Percentiles rank a stretch among this genome's conserved stretches.
Conservation (phyloP, 2,888 invertebrate species). For the Tenthredo mesomela region DNA sequence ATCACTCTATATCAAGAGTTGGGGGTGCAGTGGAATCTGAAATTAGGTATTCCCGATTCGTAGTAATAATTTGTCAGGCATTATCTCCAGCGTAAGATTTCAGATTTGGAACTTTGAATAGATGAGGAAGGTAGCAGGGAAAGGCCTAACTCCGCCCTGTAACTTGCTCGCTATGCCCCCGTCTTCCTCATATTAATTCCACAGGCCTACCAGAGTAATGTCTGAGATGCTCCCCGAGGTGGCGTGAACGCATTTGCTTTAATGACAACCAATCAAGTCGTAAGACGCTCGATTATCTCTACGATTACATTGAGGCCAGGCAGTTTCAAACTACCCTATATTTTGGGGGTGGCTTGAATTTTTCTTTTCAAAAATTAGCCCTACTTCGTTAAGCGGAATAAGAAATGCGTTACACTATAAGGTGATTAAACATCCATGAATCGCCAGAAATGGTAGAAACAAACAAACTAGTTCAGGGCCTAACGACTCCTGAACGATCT, state of each 20-base stretch:
- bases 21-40: slow-evolving; percentile 23
- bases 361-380: not conserved
- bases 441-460: slow-evolving; percentile 59
- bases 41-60: slow-evolving; percentile 72
- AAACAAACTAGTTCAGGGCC: slow-evolving; percentile 65
- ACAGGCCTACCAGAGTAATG: slow-evolving; percentile 70
- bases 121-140: slow-evolving; percentile 61
- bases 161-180: not conserved
- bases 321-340: slow-evolving; percentile 32
- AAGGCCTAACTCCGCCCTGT: slow-evolving; percentile 48
- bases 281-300: slow-evolving; percentile 75
- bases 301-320: slow-evolving; percentile 67
- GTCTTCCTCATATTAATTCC: slow-evolving; percentile 73
- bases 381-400: not conserved
- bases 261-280: slow-evolving; percentile 75
- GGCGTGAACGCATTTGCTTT: slow-evolving; percentile 75
- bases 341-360: not conserved
- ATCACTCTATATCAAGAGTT: not conserved
- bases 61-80: slow-evolving; percentile 73
- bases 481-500: slow-evolving; percentile 67
- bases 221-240: slow-evolving; percentile 70
- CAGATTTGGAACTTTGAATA: slow-evolving; percentile 72
- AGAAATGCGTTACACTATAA: not conserved
- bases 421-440: slow-evolving; percentile 14
- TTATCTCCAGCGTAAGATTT: slow-evolving; percentile 69